Conservation (phyloP, 2,888 invertebrate species). For the Campoplex nolae region DNA sequence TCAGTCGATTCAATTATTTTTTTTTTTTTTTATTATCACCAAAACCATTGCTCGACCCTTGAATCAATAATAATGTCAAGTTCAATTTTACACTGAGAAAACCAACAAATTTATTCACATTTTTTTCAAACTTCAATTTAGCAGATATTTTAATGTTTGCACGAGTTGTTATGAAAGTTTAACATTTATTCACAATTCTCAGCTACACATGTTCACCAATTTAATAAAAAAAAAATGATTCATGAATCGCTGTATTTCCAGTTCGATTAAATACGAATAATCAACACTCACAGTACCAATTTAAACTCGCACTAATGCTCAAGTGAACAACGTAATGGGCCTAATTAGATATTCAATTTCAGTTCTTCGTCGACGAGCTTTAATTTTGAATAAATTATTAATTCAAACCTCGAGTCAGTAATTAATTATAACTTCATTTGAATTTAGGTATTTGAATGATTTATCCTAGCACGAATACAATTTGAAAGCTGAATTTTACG, state of each 20-base stretch:
- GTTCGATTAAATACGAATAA: background rate
- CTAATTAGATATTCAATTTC: background rate
- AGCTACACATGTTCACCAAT: background rate
- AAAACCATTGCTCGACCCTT: too few species aligned
- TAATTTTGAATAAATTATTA: background rate
- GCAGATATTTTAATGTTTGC: background rate
- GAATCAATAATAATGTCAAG: too few species aligned
- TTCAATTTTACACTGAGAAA: too few species aligned
- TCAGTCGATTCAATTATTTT: too few species aligned
- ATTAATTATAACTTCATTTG: background rate
- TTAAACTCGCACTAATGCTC: too few species aligned
- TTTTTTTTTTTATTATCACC: too few species aligned
- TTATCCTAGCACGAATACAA: too few species aligned
- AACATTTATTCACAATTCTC: background rate
- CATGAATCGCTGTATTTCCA: background rate
- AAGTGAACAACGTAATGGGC: background rate
- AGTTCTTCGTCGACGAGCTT: background rate
- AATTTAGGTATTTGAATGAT: background rate
- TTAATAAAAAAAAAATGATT: background rate
- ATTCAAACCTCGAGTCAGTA: background rate
- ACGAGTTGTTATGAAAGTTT: background rate
- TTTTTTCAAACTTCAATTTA: background rate
- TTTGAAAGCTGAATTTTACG: background rate
- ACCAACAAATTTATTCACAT: too few species aligned
- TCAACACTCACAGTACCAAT: background rate